Evolutionary conservation across 2,113 vertebrate species (phyloP), one percentile per base, ranked within the genome.

Genomic region (Urocolius indicus): DNA sequence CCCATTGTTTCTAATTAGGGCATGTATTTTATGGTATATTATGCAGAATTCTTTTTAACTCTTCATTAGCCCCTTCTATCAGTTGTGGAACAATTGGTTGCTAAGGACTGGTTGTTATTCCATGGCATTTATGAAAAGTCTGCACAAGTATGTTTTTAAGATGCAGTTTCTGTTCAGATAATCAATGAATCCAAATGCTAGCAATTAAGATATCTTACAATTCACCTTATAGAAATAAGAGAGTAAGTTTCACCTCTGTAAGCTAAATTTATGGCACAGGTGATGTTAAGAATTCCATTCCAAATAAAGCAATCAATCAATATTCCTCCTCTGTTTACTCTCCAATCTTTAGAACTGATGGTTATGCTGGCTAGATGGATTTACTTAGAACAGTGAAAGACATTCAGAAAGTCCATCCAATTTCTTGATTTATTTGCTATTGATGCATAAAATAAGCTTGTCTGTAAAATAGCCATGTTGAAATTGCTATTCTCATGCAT

Each of bases 391-490:
- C 95, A 93, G 96, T 96, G 97, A 98, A 97, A 98, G 97, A 97
- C 97, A 97, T 98, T 98, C 96, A 97, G 97, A 97, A 97, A 98
- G 97, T 98, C 97, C 97, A 97, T 98, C 97, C 98, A 98, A 96
- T 98, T 98, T 98, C 97, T 97, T 98, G 98, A 98, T 98, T 98
- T 98, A 98, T 98, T 98, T 98, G 96, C 94, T 97, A 98, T 97
- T 97, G 98, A 98, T 98, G 98, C 98, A 98, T 98, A 98, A 98
- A 98, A 98, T 98, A 98, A 98, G 98, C 97, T 97, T 98, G 97
- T 98, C 97, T 98, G 97, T 98, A 97, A 98, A 98, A 98, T 90
- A 98, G 88, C 97, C 97, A 95, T 92, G 97, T 96, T 98, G 97
- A 97, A 98, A 98, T 98, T 98, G 98, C 97, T 98, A 95, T 97